phyloP scores from a whole-genome alignment of 2,113 vertebrate genomes.

The Glaucomys volans region DNA sequence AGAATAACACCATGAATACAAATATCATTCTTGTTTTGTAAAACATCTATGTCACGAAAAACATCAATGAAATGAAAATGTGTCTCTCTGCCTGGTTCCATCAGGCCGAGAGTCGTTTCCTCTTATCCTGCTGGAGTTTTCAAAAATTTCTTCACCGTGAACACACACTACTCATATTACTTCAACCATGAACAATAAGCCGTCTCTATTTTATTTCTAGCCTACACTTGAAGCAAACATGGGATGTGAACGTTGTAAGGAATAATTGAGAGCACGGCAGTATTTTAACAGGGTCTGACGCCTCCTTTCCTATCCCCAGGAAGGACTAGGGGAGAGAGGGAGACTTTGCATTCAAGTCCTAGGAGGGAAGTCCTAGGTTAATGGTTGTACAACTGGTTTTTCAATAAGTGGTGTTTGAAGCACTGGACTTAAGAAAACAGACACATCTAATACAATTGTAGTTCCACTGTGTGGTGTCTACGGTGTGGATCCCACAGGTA shows the following conservation, averaged over 20 bases:
- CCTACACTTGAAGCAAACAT: background rate
- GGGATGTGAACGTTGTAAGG: background rate
- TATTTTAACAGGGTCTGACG: background rate
- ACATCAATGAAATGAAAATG: background rate
- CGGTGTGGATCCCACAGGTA: background rate
- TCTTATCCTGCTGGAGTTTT: background rate
- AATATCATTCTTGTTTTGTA: background rate
- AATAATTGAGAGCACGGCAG: background rate
- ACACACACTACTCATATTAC: background rate
- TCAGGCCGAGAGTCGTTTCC: background rate
- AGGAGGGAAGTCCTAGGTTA: background rate
- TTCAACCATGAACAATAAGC: constrained; percentile 19
- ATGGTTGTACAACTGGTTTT: background rate
- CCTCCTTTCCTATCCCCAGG: background rate
- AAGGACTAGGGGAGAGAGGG: background rate
- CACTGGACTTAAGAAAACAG: background rate
- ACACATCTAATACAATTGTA: background rate
- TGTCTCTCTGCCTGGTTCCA: accelerated
- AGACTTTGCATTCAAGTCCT: background rate
- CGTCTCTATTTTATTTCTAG: background rate
- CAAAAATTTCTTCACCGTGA: background rate
- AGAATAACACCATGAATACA: too few relatives aligned
- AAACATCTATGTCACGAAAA: background rate
- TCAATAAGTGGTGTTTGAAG: background rate
- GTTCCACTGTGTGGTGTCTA: background rate